Evolutionary conservation across 1,140 invertebrate genomes (phyloP), one percentile per base, ranked within the genome.

Genomic region (Solenopsis fugax): DNA sequence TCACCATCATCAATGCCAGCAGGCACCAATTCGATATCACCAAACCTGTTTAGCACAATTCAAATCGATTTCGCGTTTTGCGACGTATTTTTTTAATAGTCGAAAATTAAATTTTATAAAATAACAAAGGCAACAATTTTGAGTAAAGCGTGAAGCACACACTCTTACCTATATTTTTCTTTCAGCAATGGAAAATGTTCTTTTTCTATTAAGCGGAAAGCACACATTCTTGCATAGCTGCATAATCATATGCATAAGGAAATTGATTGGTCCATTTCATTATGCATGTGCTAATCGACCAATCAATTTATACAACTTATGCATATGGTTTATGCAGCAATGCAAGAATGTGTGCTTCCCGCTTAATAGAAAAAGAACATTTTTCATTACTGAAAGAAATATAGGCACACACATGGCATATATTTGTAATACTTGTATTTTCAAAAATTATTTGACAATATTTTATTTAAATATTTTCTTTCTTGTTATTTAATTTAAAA

Each of bases 21-120:
- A 98, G 96, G 76, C 96, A 96, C 96, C 97, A 98, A 92, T 98
- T 98, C 93, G 97, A 97, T 88, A 98, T 96, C 85, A 98, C 97
- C 90, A 98, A 96, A 89, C 97, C 98, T 98, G 94, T 4, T 87
- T 16, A 10, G 45, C 1, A n/a, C 18, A 65, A 60, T 21, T 71
- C n/a, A 52, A 37, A 54, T 88, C 18, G 10, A 54, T 78, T 71
- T 71, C 7, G 29, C 34, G 9, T 37, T 69, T 67, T 24, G 16
- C 16, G 5, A 4, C 3, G 4, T 12, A 13, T 37, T 52, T 24
- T n/a, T 48, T 34, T 62, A 18, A 48, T 16, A 34, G 12, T 48
- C 7, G 12, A 5, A 50, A 13, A 78, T 21, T n/a, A 34, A 50
- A 78, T 45, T 24, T 76, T 24, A n/a, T 6, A 10, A 75, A 54